Base-by-base conservation (phyloP, 2,113 vertebrate species). In the Caloenas nicobarica region DNA sequence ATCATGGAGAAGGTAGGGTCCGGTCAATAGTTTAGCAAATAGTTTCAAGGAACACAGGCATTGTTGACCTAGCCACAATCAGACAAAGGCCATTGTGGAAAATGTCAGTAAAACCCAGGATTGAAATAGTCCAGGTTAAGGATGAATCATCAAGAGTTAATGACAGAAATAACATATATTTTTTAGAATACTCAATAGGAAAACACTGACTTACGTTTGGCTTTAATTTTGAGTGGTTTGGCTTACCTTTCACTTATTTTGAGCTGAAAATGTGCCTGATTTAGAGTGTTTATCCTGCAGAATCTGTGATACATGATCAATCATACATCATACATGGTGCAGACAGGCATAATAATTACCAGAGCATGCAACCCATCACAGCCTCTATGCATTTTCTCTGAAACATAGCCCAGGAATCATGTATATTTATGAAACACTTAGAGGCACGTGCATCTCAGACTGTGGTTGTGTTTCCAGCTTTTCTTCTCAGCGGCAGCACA, bases 141-240 rank as follows among this genome's bases (percentile, higher is more conserved):
- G 58, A 66, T 88, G 92, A 95, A 89, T 91, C 78, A 92, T 83
- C 56, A 66, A 44, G 46, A 74, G 26, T 66, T 95, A 92, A 86
- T 91, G 73, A 56, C 34, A 87, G 46, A 81, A 92, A 78, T n/a
- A 9, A 40, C 16, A 36, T 60, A 73, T 93, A 31, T 85, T 79
- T 93, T 91, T 76, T 58, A 83, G n/a, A 48, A 77, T 78, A 51
- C 72, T 61, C 65, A 88, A 62, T 38, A 84, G 12, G 38, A 91
- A 86, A 90, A n/a, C 36, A 78, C 5, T 65, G 57, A 25, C 31
- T 65, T 88, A 46, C 40, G 46, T 93, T 92, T 94, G 65, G 69
- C 57, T 89, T 89, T 48, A 87, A 73, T 92, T 89, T 85, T 42
- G 38, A 90, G 66, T 70, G 46, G 38, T 78, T 71, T 93, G 69